A percentile compares a stretch with the other conserved stretches of the same genome.
Evolutionary conservation across 2,888 invertebrate species (phyloP).

Genomic region (Perithous albicinctus): DNA sequence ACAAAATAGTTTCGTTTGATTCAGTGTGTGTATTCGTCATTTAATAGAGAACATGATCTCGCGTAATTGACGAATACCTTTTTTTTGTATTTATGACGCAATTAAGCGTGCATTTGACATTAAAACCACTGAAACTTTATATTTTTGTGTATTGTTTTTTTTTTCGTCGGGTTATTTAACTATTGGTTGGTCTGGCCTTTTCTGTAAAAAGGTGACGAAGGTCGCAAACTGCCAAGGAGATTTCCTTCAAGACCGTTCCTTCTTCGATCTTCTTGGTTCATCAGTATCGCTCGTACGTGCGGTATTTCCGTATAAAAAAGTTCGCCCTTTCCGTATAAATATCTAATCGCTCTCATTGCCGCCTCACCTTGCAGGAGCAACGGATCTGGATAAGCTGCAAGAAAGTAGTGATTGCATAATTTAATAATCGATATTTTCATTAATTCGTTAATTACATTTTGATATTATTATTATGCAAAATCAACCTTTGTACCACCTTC

Average conservation of each 20-base stretch:
- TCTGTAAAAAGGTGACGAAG: conserved; percentile 87
- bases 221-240: conserved; percentile 87
- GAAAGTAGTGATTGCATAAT: not conserved
- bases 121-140: conserved; percentile 22
- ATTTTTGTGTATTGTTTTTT: conserved; percentile 2
- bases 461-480: too few species aligned
- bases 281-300: conserved; percentile 87
- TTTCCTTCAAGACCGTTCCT: conserved; percentile 88
- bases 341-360: conserved; percentile 86
- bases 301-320: conserved; percentile 89
- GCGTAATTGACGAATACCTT: not conserved
- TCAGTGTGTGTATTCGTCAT: not conserved
- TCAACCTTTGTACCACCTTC: too few species aligned
- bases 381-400: conserved; percentile 86
- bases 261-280: conserved; percentile 87
- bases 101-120: conserved; percentile 3
- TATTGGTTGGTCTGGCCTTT: conserved; percentile 67
- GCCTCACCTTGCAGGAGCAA: conserved; percentile 87
- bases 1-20: conserved; percentile 8
- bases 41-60: not conserved
- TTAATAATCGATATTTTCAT: too few species aligned
- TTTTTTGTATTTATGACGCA: conserved; percentile 13
- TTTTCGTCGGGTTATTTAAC: not conserved
- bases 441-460: too few species aligned
- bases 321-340: conserved; percentile 86